Percentiles rank a stretch among this genome's conserved stretches.
Evolutionary conservation across 2,797 vertebrate genomes (phyloP).

Genomic region (Eidolon dupreanum): DNA sequence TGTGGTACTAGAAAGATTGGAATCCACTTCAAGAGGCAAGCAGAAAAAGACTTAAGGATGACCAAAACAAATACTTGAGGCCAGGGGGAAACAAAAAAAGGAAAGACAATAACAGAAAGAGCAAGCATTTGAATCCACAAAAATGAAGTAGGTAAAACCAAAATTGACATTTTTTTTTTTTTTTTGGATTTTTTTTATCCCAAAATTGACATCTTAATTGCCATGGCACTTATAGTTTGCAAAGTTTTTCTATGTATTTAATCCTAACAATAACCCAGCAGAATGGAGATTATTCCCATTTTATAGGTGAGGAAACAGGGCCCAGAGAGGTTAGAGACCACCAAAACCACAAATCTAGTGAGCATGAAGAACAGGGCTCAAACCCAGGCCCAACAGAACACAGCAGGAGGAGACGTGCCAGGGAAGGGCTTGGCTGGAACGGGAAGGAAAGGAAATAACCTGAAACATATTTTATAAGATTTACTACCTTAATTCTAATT

Average conservation of each 20-base stretch:
- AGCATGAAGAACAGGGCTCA: not conserved
- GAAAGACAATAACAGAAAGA: not conserved
- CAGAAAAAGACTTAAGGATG: not conserved
- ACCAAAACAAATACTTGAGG: not conserved
- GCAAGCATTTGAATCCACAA: not conserved
- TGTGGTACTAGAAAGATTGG: not conserved
- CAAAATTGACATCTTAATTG: too few relatives aligned
- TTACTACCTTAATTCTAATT: not conserved
- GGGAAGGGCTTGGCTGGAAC: not conserved
- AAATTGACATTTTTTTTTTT: not conserved
- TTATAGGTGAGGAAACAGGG: not conserved
- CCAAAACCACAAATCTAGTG: not conserved
- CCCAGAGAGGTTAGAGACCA: not conserved
- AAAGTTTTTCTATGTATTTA: not conserved
- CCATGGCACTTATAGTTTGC: not conserved
- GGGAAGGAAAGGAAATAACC: not conserved
- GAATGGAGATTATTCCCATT: not conserved
- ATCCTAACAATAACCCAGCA: not conserved
- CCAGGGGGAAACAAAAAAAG: too few relatives aligned
- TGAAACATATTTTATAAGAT: not conserved
- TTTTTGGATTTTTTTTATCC: too few relatives aligned
- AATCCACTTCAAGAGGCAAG: not conserved
- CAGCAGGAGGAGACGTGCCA: accelerated
- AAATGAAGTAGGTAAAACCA: not conserved
- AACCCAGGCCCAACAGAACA: not conserved